phyloP scores from a whole-genome alignment of 2,888 invertebrate genomes.

The Hirtodrosophila alboralis region DNA sequence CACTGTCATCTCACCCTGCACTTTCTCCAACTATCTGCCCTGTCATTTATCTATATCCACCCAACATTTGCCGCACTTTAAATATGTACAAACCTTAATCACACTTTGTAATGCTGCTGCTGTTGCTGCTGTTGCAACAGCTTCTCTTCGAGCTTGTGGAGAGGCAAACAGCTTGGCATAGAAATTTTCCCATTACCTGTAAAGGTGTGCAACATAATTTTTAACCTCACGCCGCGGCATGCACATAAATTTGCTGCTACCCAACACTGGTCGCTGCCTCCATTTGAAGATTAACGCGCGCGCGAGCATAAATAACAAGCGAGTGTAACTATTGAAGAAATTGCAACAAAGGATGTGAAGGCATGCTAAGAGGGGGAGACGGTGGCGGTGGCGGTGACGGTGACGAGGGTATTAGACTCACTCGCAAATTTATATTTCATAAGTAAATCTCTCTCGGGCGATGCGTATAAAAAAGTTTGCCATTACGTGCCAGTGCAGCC shows the following conservation, averaged over 20 bases:
- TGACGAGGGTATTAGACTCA: conserved; percentile 11
- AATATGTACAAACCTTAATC: conserved; percentile 65
- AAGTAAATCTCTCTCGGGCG: conserved; percentile 56
- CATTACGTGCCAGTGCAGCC: conserved; percentile 61
- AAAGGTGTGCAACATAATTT: conserved; percentile 66
- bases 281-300: conserved; percentile 62
- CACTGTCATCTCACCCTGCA: not conserved
- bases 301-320: conserved; percentile 71
- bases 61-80: conserved; percentile 32
- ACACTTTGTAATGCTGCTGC: conserved; percentile 48
- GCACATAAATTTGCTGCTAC: conserved; percentile 60
- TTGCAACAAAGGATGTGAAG: conserved; percentile 45
- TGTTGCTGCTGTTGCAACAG: conserved; percentile 5
- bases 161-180: conserved; percentile 41
- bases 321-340: conserved; percentile 58
- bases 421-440: conserved; percentile 71
- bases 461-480: conserved; percentile 41
- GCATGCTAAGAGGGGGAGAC: too few relatives aligned
- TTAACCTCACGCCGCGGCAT: conserved; percentile 57
- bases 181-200: conserved; percentile 51
- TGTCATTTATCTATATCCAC: conserved; percentile 42
- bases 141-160: conserved; percentile 14
- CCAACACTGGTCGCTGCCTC: conserved; percentile 50
- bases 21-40: conserved; percentile 2
- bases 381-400: not conserved